phyloP scores from a whole-genome alignment of 2,888 invertebrate species.

The Dasypolia templi region DNA sequence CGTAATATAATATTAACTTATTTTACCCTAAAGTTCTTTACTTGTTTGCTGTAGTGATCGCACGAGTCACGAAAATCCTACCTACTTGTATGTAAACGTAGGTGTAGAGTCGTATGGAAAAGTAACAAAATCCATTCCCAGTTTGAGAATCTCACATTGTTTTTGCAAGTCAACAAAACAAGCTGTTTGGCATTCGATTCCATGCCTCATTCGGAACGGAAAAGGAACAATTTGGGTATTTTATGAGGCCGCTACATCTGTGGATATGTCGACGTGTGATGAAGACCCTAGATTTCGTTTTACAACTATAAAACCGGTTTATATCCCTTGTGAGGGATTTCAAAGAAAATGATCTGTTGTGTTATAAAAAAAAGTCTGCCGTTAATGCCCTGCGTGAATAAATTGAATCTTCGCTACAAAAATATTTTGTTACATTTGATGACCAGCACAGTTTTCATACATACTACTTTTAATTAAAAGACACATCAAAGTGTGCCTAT shows the following conservation, averaged over 20 bases:
- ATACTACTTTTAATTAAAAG: slow-evolving; percentile 3
- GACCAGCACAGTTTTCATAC: neutral
- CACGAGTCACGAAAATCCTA: neutral
- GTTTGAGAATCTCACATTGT: slow-evolving; percentile 56
- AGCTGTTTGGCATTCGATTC: slow-evolving; percentile 73
- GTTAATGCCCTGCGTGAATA: neutral
- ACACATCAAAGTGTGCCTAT: slow-evolving; percentile 38
- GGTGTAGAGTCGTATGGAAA: slow-evolving; percentile 27
- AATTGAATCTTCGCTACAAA: neutral
- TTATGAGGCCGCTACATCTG: slow-evolving; percentile 71
- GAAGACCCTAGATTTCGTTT: slow-evolving; percentile 54
- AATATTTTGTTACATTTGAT: neutral
- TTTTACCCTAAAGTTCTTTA: neutral
- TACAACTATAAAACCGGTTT: slow-evolving; percentile 55
- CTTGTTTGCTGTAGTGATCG: slow-evolving; percentile 11
- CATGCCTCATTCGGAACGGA: slow-evolving; percentile 69
- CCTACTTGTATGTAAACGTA: slow-evolving; percentile 26
- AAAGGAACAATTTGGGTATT: slow-evolving; percentile 72
- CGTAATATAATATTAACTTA: slow-evolving; percentile 5
- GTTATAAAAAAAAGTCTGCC: slow-evolving; percentile 41
- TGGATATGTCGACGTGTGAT: slow-evolving; percentile 65
- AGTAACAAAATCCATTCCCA: slow-evolving; percentile 58
- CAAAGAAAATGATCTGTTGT: slow-evolving; percentile 29
- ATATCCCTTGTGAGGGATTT: slow-evolving; percentile 35
- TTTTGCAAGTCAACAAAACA: slow-evolving; percentile 67